Evolutionary conservation across 2,113 vertebrate species (phyloP), one percentile per base, ranked within the genome.

Genomic region (Saccopteryx bilineata): DNA sequence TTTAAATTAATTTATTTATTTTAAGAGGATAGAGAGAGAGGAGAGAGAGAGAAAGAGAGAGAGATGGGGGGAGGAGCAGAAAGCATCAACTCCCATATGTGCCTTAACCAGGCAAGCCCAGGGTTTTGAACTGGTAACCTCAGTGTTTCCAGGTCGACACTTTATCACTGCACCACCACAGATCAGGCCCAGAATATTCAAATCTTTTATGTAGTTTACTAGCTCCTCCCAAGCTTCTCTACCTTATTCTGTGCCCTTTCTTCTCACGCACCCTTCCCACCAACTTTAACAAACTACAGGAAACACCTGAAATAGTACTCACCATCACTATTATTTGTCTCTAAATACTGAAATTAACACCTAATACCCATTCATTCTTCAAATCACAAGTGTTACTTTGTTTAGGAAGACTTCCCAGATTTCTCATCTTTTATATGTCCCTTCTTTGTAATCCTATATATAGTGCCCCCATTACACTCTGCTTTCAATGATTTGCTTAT

Each of bases 321-420:
- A 28, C 9, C 91, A 50, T 87, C 54, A 84, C 71, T 75, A n/a
- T 66, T 46, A 48, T 24, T 81, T 93, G 46, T 69, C 46, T 87
- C n/a, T 92, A 68, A 79, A 60, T 65, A 48, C n/a, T 61, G 81
- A 89, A 80, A 80, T 46, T 31, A 81, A 86, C 33, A 65, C 24
- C 71, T 72, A 33, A 46, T 84, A 86, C 33, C 18, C 28, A 75
- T 14, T 54, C 17, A 50, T 81, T 78, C 85, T 95, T 58, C 71
- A 87, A 79, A 50, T 71, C 65, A 75, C 33, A 48, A 93, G 60
- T 56, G 66, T 63, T 84, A 61, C 21, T 65, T 92, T 89, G 39
- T 96, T 74, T 93, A 66, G 61, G 46, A 92, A 90, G 46, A 1
- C 33, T 90, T 91, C 66, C n/a, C 75, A 84, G 80, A 72, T 71